Conservation (phyloP, 2,888 invertebrate species). For the Hermaeophaga mercurialis region DNA sequence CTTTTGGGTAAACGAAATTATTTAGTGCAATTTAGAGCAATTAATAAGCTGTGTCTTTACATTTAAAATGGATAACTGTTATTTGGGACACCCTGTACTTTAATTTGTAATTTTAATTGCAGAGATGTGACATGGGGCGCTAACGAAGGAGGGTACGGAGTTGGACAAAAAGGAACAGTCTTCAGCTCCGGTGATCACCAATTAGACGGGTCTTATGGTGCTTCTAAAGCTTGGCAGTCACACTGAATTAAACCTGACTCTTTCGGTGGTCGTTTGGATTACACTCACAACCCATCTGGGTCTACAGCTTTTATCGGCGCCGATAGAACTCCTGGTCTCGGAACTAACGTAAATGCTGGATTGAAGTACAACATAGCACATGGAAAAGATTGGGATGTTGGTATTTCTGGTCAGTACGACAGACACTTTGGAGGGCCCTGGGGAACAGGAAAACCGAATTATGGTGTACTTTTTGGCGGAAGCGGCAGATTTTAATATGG, state of each 20-base stretch:
- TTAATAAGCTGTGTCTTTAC: too few species aligned
- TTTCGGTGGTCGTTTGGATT: slow-evolving; percentile 43
- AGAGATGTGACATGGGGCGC: slow-evolving; percentile 14
- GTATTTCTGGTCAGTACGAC: slow-evolving; percentile 39
- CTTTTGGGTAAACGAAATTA: too few species aligned
- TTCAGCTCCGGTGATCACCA: slow-evolving; percentile 35
- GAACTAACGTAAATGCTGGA: slow-evolving; percentile 42
- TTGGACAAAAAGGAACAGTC: slow-evolving; percentile 8
- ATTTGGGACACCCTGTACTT: too few species aligned
- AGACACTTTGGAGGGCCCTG: slow-evolving; percentile 42
- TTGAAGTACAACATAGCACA: slow-evolving; percentile 38
- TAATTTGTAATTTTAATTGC: slow-evolving; percentile 1
- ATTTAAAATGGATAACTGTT: too few species aligned
- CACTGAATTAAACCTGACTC: slow-evolving; percentile 42
- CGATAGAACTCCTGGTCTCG: slow-evolving; percentile 37
- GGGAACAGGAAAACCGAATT: slow-evolving; percentile 39
- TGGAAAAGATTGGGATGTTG: slow-evolving; percentile 37
- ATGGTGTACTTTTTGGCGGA: slow-evolving; percentile 28
- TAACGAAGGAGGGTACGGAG: slow-evolving; percentile 5
- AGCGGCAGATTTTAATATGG: too few species aligned
- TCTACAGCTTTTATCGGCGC: slow-evolving; percentile 41
- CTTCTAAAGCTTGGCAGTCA: slow-evolving; percentile 39
- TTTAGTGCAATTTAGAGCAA: too few species aligned
- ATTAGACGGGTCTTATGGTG: slow-evolving; percentile 41
- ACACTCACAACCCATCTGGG: slow-evolving; percentile 42